phyloP scores from a whole-genome alignment of 2,797 vertebrate species.

The Micrastur ruficollis region DNA sequence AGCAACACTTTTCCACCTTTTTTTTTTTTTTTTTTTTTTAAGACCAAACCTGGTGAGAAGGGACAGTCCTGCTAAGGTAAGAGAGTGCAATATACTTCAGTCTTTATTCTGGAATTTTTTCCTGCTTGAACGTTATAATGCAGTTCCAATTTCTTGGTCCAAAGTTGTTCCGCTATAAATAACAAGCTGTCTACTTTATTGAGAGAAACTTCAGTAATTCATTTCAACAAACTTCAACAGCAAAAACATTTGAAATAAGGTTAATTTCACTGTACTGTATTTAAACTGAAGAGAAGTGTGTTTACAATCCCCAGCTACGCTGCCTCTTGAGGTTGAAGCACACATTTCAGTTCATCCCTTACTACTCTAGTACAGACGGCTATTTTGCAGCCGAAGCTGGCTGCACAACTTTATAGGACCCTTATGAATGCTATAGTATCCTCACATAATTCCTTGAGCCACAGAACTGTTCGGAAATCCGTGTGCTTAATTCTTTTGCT shows the following conservation, averaged over 20 bases:
- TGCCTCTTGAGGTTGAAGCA: not conserved
- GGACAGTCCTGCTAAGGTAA: not conserved
- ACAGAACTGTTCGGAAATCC: not conserved
- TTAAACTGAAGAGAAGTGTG: not conserved
- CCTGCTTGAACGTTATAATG: not conserved
- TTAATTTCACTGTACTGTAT: not conserved
- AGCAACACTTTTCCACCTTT: not conserved
- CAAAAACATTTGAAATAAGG: not conserved
- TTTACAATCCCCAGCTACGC: not conserved
- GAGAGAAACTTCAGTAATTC: not conserved
- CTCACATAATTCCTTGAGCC: not conserved
- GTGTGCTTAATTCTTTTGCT: not conserved
- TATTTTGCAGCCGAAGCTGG: not conserved
- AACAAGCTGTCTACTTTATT: not conserved
- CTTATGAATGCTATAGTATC: not conserved
- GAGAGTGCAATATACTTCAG: not conserved
- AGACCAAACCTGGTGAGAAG: not conserved
- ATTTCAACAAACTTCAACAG: not conserved
- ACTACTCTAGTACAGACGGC: not conserved
- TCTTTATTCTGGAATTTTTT: not conserved
- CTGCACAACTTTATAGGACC: not conserved
- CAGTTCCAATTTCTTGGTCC: not conserved
- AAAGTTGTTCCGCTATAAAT: not conserved
- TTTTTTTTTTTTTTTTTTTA: too few relatives aligned
- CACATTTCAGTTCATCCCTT: not conserved